These are phyloP conservation scores for Onychomys arenicola DNA, from an alignment of 2,797 vertebrate species.

Conservation along the genomic window DNA sequence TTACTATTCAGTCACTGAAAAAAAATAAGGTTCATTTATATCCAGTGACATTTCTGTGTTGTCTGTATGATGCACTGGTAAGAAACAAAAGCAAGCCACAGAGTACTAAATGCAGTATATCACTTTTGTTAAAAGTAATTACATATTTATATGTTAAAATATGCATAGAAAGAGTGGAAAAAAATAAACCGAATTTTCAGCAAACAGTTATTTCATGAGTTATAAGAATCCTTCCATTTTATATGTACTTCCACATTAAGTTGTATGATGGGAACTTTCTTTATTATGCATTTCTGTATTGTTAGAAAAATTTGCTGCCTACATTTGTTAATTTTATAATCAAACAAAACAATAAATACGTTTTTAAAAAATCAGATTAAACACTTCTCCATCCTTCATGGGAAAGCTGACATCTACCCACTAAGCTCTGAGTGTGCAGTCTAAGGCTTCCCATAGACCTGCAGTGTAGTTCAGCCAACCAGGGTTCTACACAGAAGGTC, in stretches of 20 bases:
- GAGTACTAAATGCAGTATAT: slow-evolving; percentile 22
- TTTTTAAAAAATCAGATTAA: slow-evolving; percentile 20
- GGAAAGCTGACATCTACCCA: not conserved
- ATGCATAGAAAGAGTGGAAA: slow-evolving; percentile 69
- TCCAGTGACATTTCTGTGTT: slow-evolving; percentile 54
- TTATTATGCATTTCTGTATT: slow-evolving; percentile 52
- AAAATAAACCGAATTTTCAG: slow-evolving; percentile 71
- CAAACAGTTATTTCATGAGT: slow-evolving; percentile 76
- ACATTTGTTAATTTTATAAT: slow-evolving; percentile 75
- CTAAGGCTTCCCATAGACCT: not conserved
- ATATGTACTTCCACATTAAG: slow-evolving; percentile 53
- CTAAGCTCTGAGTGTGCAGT: not conserved
- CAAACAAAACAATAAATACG: slow-evolving; percentile 58
- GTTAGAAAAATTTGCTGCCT: slow-evolving; percentile 66
- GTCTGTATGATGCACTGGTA: slow-evolving; percentile 54
- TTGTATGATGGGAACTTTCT: slow-evolving; percentile 48
- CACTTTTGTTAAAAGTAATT: slow-evolving; percentile 81
- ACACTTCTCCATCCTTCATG: not conserved
- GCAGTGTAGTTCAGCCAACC: no score
- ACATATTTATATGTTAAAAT: slow-evolving; percentile 83
- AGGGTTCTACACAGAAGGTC: not conserved
- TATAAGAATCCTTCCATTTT: slow-evolving; percentile 58
- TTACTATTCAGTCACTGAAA: not conserved
- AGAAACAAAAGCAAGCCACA: slow-evolving; percentile 40
- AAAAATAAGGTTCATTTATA: slow-evolving; percentile 63